These are phyloP conservation scores for Orthosia incerta DNA, from an alignment of 2,888 invertebrate genomes.

Conservation along the genomic window DNA sequence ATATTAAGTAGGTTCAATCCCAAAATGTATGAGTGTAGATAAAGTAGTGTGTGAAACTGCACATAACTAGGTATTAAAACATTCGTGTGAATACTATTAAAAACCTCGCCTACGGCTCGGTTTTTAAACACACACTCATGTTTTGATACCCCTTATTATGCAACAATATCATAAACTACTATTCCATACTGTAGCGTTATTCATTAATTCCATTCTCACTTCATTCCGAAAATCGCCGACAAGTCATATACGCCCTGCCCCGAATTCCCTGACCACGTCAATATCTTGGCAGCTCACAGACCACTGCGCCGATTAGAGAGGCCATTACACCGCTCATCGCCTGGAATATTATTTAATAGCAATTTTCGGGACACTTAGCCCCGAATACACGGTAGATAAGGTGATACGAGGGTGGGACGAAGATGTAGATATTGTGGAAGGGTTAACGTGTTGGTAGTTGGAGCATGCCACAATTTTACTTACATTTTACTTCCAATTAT, in stretches of 20 bases:
- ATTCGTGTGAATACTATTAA: too few species aligned
- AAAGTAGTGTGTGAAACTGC: too few species aligned
- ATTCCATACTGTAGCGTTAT: too few species aligned
- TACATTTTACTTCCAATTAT: too few species aligned
- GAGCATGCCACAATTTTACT: too few species aligned
- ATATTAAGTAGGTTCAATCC: too few species aligned
- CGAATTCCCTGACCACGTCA: slow-evolving; percentile 35
- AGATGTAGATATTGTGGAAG: slow-evolving; percentile 38
- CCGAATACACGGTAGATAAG: slow-evolving; percentile 70
- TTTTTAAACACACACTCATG: too few species aligned
- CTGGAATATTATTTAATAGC: slow-evolving; percentile 76
- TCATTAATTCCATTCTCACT: neutral
- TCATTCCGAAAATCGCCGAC: slow-evolving; percentile 14
- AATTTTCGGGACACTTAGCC: slow-evolving; percentile 73
- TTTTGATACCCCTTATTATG: too few species aligned
- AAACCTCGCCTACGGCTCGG: too few species aligned
- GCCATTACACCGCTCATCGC: slow-evolving; percentile 60
- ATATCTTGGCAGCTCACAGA: slow-evolving; percentile 44
- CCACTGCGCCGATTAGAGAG: slow-evolving; percentile 50
- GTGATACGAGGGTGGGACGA: slow-evolving; percentile 26
- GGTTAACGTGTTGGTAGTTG: neutral
- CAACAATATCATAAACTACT: too few species aligned
- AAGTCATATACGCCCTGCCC: neutral
- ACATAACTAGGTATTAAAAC: too few species aligned
- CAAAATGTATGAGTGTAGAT: too few species aligned